Evolutionary conservation across 2,797 vertebrate species (phyloP), one percentile per base, ranked within the genome.

Genomic region (Crocodylus rhombifer): DNA sequence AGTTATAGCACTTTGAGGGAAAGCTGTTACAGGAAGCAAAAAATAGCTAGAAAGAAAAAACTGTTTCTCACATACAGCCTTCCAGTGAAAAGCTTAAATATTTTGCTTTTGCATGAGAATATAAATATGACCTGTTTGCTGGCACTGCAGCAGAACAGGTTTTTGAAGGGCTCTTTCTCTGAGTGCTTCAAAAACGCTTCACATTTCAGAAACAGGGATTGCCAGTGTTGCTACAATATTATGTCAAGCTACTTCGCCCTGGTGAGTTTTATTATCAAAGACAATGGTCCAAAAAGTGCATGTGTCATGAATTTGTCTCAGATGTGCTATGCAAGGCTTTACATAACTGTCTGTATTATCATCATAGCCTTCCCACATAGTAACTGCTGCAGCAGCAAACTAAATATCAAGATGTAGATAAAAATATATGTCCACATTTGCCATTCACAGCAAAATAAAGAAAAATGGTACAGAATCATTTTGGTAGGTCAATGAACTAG

Each of bases 391-490:
- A 76, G 30, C 51, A 88, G 51, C 7, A 1, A 51, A 51, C 42
- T 25, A 0, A 73, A 74, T 91, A 81, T 7, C 17, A 86, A 88
- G 71, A 55, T 17, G 4, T 1, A 1, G 36, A 60, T 26, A 84
- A 89, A 95, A 87, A 61, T 63, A 61, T 5, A 30, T 57, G 73
- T 60, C 63, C 25, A 1, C 56, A 42, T 88, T 81, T 77, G 82
- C n/a, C 74, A 89, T 8, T 83, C 74, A 82, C 16, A 57, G 30
- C 4, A 77, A 88, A 93, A 94, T 42, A 84, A 28, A 80, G 28
- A 82, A 73, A 83, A 90, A 77, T 82, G n/a, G 65, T 23, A 14
- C 23, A 51, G 62, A 86, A 60, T 26, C 82, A 5, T 56, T 94
- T 60, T 89, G 30, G 58, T 28, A 30, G 82, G 62, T 79, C 77